Base-by-base conservation (phyloP, 2,113 vertebrate genomes). In the Neomonachus schauinslandi region DNA sequence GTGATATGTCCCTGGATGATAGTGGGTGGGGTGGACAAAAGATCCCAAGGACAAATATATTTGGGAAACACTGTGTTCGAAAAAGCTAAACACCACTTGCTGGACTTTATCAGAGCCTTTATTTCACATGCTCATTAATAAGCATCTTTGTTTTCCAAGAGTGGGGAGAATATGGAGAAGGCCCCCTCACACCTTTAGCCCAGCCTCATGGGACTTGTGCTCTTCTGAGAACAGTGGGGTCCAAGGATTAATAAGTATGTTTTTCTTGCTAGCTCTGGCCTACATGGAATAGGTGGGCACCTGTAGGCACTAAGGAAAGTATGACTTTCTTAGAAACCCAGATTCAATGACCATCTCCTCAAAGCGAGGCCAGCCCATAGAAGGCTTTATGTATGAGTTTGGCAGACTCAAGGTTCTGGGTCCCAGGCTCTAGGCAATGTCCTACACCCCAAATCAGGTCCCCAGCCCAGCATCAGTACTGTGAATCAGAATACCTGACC, bases 271-370 rank as follows among this genome's bases (percentile, higher is more conserved):
- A 82, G 77, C 77, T 93, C 33, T 92, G 63, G 36, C 33, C 36
- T 69, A 39, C 28, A 42, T 63, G 46, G 63, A 94, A 80, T 61
- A 24, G 53, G 16, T 59, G 49, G 63, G 67, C 72, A 91, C 72
- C 15, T 26, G 22, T 31, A 76, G 76, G 21, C 59, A 61, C 51
- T 65, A 76, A 90, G 57, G 77, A 88, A 90, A 79, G 55, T 24
- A 33, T 12, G 49, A 28, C 65, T 91, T 93, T 71, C 92, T 51
- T 83, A 80, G 97, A 95, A 76, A 92, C 69, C 46, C 77, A 91
- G 59, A 77, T 33, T 91, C 86, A 85, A 6, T 71, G 67, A 31
- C 51, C 39, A n/a, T 81, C 51, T 95, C 80, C 79, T 69, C n/a
- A 72, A 61, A 83, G 49, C 24, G 31, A 51, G 15, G 33, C 42